Percentiles rank a stretch among this genome's conserved stretches.
These are phyloP conservation scores for Spermophilus dauricus DNA, from an alignment of 2,113 vertebrate species.

Conservation along the genomic window DNA sequence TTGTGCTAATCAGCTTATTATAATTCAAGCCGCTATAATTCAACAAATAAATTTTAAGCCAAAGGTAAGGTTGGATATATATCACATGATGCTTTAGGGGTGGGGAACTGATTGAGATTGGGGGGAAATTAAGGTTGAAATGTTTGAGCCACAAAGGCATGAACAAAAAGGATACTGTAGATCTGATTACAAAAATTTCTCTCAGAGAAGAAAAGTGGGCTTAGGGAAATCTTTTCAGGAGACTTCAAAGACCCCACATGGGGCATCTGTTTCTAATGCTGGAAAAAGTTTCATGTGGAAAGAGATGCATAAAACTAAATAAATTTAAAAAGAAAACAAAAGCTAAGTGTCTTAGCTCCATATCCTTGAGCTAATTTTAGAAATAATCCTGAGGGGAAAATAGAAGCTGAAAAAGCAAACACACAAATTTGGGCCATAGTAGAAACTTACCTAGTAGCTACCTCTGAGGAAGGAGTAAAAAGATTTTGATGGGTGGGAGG, in stretches of 20 bases:
- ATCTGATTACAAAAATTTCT: not conserved
- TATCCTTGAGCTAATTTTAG: not conserved
- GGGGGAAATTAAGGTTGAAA: constrained; percentile 2
- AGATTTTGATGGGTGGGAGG: not conserved
- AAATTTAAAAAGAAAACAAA: not conserved
- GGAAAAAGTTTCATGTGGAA: not conserved
- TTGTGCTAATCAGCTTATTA: not conserved
- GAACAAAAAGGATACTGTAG: not conserved
- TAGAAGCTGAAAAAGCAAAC: not conserved
- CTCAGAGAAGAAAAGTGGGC: not conserved
- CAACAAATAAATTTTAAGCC: not conserved
- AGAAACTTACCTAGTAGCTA: not conserved
- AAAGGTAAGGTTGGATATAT: not conserved
- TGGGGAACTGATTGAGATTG: not conserved
- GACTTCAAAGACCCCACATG: not conserved
- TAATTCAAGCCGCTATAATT: not conserved
- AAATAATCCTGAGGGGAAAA: not conserved
- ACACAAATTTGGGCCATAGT: not conserved
- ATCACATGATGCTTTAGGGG: not conserved
- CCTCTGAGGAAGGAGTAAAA: not conserved
- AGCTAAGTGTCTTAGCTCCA: not conserved
- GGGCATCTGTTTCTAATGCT: not conserved
- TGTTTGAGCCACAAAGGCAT: not conserved
- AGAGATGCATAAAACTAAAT: not conserved
- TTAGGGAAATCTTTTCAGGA: not conserved